Conservation (phyloP, 2,113 vertebrate species). For the Phalacrocorax pelagicus region DNA sequence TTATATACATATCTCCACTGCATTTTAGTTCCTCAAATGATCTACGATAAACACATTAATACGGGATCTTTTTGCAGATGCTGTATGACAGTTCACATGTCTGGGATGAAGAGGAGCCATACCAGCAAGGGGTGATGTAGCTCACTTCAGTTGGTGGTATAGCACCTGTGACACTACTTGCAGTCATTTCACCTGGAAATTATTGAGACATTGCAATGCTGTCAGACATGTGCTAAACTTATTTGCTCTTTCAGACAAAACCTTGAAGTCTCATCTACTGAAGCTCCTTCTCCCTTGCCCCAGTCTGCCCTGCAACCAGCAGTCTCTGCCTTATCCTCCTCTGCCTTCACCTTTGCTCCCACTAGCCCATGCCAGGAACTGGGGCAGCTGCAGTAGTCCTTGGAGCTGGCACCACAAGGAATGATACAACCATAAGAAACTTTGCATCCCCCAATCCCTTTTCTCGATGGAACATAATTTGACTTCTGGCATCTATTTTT, state of each 20-base stretch:
- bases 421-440: background rate
- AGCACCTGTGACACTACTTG: background rate
- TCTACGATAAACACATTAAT: background rate
- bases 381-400: background rate
- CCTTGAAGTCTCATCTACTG: background rate
- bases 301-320: background rate
- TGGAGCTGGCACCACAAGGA: background rate
- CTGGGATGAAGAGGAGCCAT: background rate
- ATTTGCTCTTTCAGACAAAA: background rate
- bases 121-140: fast-evolving
- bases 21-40: background rate
- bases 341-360: background rate
- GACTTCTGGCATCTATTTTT: background rate
- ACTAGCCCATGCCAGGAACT: background rate
- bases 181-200: background rate
- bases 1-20: background rate
- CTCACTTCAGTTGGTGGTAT: background rate
- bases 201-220: background rate
- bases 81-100: background rate
- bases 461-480: background rate
- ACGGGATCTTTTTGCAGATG: background rate
- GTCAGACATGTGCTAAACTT: background rate
- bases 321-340: background rate
- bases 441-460: background rate
- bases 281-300: background rate